Percentiles rank a stretch among this genome's conserved stretches.
Conservation (phyloP, 2,797 vertebrate species). For the Hippocampus kuda region DNA sequence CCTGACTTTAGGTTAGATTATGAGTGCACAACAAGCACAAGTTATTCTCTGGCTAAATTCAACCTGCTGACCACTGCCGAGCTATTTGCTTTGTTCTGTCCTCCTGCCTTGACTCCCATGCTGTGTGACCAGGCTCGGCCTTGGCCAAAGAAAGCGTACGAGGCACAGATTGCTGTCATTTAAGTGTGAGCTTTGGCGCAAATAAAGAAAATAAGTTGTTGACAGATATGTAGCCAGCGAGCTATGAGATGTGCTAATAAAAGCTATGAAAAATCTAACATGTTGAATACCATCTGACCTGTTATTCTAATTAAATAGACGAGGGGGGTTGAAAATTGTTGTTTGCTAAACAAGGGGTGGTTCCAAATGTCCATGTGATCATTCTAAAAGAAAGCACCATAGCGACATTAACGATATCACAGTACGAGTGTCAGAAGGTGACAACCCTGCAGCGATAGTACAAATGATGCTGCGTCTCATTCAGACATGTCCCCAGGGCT, state of each 20-base stretch:
- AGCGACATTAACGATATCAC: not conserved
- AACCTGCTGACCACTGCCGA: not conserved
- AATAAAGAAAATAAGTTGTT: not conserved
- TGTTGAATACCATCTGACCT: not conserved
- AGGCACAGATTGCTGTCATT: not conserved
- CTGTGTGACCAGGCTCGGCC: not conserved
- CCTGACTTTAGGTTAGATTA: too few species aligned
- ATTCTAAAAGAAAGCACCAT: not conserved
- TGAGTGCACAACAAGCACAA: not conserved
- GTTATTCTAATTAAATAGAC: not conserved
- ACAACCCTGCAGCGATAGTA: constrained; percentile 23
- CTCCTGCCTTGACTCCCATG: not conserved
- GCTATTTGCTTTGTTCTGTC: not conserved
- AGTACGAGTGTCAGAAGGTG: constrained; percentile 2
- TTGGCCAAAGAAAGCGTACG: not conserved
- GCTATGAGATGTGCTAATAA: too few species aligned
- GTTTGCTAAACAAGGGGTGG: not conserved
- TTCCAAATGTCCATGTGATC: not conserved
- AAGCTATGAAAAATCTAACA: too few species aligned
- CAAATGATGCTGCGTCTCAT: constrained; percentile 32
- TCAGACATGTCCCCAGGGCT: constrained; percentile 42
- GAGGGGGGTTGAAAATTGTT: not conserved
- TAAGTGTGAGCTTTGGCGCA: not conserved
- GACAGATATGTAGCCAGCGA: not conserved
- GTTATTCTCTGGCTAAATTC: not conserved